These are phyloP conservation scores for Ceriagrion tenellum DNA, from an alignment of 2,888 invertebrate species.

Conservation along the genomic window DNA sequence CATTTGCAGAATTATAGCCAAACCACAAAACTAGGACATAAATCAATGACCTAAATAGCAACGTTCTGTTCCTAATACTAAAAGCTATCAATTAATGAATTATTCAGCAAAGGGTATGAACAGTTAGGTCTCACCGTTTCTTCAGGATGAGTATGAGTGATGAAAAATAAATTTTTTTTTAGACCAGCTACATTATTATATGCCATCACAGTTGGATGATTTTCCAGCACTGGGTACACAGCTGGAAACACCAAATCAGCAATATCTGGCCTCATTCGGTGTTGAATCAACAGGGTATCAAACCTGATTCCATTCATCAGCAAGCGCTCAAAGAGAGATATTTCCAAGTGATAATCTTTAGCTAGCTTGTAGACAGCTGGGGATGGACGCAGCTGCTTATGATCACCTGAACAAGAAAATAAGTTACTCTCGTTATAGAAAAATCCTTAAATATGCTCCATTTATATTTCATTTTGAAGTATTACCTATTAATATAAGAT, in stretches of 20 bases:
- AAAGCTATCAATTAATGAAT: too few species aligned
- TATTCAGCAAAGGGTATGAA: not conserved
- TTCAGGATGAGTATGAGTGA: constrained; percentile 82
- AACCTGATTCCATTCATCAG: constrained; percentile 84
- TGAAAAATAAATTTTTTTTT: constrained; percentile 84
- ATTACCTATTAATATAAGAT: constrained; percentile 90
- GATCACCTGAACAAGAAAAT: constrained; percentile 82
- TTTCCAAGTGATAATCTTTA: constrained; percentile 84
- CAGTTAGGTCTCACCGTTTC: constrained; percentile 77
- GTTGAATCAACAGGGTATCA: constrained; percentile 83
- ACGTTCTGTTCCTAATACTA: too few species aligned
- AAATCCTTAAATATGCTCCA: not conserved
- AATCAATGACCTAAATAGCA: too few species aligned
- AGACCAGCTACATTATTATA: constrained; percentile 83
- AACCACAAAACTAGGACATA: too few species aligned
- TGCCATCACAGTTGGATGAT: constrained; percentile 81
- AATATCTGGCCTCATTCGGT: constrained; percentile 87
- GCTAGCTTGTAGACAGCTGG: constrained; percentile 85
- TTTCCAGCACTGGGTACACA: constrained; percentile 84
- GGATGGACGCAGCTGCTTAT: constrained; percentile 88
- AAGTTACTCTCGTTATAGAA: not conserved
- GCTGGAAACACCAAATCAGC: constrained; percentile 81
- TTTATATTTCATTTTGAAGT: not conserved
- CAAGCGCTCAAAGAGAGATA: constrained; percentile 91
- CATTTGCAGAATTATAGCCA: too few species aligned